A percentile compares a stretch with the other conserved stretches of the same genome.
Evolutionary conservation across 2,113 vertebrate species (phyloP).

Genomic region (Isichthys henryi): DNA sequence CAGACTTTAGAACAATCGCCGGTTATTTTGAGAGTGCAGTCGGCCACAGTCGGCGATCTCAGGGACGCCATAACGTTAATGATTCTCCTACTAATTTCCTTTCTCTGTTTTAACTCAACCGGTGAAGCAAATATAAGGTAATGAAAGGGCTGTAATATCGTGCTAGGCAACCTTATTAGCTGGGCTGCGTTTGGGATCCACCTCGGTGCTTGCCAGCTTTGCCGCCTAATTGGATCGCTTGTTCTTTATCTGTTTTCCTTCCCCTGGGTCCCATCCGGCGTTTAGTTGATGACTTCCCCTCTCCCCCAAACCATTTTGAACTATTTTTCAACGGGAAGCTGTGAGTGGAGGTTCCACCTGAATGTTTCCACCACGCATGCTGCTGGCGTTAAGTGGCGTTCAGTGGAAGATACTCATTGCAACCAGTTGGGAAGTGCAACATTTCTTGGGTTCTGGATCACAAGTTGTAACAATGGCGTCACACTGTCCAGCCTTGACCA

Average conservation of each 20-base stretch:
- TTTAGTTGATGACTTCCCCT: background rate
- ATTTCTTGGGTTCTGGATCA: background rate
- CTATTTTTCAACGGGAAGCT: background rate
- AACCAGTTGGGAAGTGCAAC: background rate
- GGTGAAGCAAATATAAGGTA: background rate
- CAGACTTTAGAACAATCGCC: background rate
- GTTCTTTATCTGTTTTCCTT: background rate
- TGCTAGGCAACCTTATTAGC: constrained; percentile 9
- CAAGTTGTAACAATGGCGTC: background rate
- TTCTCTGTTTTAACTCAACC: background rate
- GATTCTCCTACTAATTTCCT: constrained; percentile 2
- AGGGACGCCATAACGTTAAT: background rate
- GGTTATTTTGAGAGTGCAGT: background rate
- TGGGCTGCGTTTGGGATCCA: background rate
- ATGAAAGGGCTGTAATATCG: background rate
- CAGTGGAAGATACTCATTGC: background rate
- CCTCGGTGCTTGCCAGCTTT: background rate
- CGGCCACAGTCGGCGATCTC: background rate
- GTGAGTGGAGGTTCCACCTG: background rate
- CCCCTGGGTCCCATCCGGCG: background rate
- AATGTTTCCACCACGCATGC: background rate
- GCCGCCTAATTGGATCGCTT: background rate
- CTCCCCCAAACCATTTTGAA: background rate
- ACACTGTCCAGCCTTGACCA: background rate
- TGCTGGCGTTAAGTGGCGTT: background rate